These are phyloP conservation scores for Eupsittula cactorum DNA, from an alignment of 2,113 vertebrate genomes.

Conservation along the genomic window DNA sequence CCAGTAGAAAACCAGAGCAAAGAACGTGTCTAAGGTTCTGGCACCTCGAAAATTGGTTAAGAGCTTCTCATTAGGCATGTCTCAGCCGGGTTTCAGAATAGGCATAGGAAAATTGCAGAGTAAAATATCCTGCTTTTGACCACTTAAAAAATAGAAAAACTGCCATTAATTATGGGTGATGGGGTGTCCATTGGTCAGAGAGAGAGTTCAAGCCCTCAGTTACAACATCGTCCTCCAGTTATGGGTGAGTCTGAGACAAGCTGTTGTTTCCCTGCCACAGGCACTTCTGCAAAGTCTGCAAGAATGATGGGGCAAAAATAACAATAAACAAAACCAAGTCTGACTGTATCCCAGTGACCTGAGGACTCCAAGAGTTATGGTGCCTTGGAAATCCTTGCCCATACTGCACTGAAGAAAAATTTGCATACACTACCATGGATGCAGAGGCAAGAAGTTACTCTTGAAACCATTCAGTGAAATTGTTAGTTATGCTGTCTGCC, in stretches of 20 bases:
- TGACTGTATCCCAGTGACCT: background rate
- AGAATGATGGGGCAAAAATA: background rate
- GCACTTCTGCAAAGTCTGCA: background rate
- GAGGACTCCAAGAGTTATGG: background rate
- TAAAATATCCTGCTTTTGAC: background rate
- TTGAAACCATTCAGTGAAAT: background rate
- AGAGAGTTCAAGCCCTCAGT: background rate
- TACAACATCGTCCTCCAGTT: background rate
- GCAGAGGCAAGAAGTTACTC: background rate
- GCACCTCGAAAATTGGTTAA: background rate
- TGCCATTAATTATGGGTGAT: background rate
- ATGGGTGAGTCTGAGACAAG: background rate
- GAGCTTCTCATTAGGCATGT: background rate
- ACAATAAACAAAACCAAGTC: background rate
- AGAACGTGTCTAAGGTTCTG: background rate
- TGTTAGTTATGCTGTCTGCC: background rate
- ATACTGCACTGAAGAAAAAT: background rate
- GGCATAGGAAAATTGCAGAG: background rate
- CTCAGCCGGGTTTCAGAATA: background rate
- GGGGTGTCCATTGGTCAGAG: background rate
- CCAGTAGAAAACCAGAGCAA: background rate
- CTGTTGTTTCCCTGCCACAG: background rate
- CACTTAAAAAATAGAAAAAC: background rate
- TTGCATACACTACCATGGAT: fast-evolving
- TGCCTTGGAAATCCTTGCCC: background rate